Base-by-base conservation (phyloP, 2,888 invertebrate species). In the Aethes cnicana region DNA sequence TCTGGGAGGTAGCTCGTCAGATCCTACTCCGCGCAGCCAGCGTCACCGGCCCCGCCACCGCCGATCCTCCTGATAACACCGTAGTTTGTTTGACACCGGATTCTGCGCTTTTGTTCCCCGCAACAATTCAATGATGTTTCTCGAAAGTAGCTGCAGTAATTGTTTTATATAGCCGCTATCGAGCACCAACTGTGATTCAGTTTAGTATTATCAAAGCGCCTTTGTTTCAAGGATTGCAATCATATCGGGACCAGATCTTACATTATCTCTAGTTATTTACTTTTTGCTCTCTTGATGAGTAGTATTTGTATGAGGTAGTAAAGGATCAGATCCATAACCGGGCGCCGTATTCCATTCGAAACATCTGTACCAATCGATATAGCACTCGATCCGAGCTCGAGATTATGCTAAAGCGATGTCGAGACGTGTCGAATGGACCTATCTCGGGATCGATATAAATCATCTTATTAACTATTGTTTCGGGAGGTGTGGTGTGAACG, bases 381-480 rank as follows among this genome's bases (percentile, higher is more conserved):
- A 77, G 78, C 77, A 81, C 77, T 77, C 78, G 88, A 89, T 89
- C 73, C 71, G 69, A 76, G 73, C 64, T 67, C 70, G 69, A 88
- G 89, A 89, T 89, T 87, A 87, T 86, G 84, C 89, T 89, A 89
- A 89, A 86, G 74, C 85, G 87, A 79, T 87, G 88, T 87, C 71
- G 73, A 77, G 83, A 84, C 84, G 84, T 84, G 87, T 86, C 84
- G 82, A 80, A 77, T 77, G 69, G 66, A 69, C 74, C 76, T 84
- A 86, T 87, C 86, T 82, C 71, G 28, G 72, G 70, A 79, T 85
- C 86, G 84, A 89, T 89, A 89, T 88, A 88, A 85, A 88, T 89
- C 89, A 89, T 87, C 85, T 85, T 89, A 89, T 89, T 89, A 88
- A 88, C 85, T 87, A 88, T 89, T 89, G 89, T 89, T 89, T 88